A percentile compares a stretch with the other conserved stretches of the same genome.
Conservation (phyloP, 2,888 invertebrate species). For the Colletes collaris region DNA sequence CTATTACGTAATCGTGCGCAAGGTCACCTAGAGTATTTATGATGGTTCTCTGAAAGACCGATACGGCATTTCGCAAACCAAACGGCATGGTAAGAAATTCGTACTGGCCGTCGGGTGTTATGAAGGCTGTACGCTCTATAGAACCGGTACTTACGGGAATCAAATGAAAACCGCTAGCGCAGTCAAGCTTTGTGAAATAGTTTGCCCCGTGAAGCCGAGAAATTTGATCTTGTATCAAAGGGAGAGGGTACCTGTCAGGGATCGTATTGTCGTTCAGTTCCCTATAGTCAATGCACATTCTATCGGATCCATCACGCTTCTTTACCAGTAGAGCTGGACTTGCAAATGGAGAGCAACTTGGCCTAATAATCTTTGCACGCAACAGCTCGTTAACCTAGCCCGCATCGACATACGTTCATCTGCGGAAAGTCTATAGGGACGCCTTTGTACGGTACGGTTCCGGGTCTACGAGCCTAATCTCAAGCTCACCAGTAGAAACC, state of each 20-base stretch:
- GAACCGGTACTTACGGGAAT: no score
- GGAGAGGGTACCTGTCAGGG: not conserved
- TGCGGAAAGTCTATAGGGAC: not conserved
- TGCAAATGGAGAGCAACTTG: not conserved
- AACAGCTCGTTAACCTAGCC: not conserved
- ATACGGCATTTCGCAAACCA: not conserved
- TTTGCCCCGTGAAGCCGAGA: not conserved
- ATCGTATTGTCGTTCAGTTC: not conserved
- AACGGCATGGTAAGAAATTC: not conserved
- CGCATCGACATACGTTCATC: not conserved
- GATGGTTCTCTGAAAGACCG: not conserved
- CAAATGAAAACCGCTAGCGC: not conserved
- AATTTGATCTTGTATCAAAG: not conserved
- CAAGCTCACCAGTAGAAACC: not conserved
- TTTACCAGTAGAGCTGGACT: not conserved
- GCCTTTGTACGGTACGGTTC: not conserved
- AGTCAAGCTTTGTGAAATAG: not conserved
- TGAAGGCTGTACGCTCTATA: not conserved
- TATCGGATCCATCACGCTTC: not conserved
- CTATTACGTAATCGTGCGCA: not conserved
- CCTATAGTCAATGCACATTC: not conserved
- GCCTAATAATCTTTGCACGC: constrained; percentile 1
- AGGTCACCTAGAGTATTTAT: not conserved
- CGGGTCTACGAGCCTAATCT: not conserved
- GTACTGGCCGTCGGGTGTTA: not conserved